Conservation (phyloP, 1,140 invertebrate species). For the Drosophila murphyi region DNA sequence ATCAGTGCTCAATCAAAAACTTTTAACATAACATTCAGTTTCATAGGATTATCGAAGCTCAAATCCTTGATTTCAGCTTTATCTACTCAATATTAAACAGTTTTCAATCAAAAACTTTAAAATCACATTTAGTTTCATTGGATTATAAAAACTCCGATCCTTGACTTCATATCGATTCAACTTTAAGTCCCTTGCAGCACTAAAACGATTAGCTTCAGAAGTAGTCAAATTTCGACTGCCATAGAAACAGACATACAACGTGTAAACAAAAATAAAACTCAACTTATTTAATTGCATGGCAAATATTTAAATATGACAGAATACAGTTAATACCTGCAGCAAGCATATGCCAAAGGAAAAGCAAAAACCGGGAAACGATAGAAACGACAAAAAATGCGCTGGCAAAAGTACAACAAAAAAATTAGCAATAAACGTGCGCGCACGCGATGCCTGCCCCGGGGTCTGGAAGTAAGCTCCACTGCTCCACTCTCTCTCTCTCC, state of each 20-base stretch:
- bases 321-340: neutral
- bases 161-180: neutral
- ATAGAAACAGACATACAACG: neutral
- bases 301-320: conserved; percentile 3
- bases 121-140: neutral
- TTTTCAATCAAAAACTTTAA: too few relatives aligned
- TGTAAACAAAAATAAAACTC: neutral
- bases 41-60: too few relatives aligned
- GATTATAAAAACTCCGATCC: neutral
- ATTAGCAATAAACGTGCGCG: conserved; percentile 79
- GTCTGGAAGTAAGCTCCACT: neutral
- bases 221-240: neutral
- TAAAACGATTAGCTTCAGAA: neutral
- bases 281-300: conserved; percentile 3
- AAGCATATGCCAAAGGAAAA: conserved; percentile 23
- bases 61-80: too few relatives aligned
- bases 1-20: too few relatives aligned
- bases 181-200: neutral
- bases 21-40: too few relatives aligned
- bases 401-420: conserved; percentile 59
- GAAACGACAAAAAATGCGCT: conserved; percentile 20
- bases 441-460: conserved; percentile 59
- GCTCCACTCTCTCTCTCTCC: neutral
- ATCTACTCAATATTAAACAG: too few relatives aligned
- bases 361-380: neutral